A percentile compares a stretch with the other conserved stretches of the same genome.
Conservation (phyloP, 2,113 vertebrate species). For the Mormyrus lacerda region DNA sequence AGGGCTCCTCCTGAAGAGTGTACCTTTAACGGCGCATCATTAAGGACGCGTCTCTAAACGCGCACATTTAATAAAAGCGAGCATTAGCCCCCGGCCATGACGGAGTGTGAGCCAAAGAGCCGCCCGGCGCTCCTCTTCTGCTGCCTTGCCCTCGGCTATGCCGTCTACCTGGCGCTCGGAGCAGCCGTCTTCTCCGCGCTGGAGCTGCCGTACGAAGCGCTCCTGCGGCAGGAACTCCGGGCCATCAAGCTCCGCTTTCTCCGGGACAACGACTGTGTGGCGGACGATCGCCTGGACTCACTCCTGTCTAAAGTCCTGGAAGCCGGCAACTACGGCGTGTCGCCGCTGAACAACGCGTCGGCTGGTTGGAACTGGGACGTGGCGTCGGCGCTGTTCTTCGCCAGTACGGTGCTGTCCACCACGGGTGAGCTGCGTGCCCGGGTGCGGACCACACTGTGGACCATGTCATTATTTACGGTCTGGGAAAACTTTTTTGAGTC, state of each 20-base stretch:
- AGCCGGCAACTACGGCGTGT: slow-evolving; percentile 90
- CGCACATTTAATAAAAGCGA: background rate
- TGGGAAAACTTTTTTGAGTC: too few relatives aligned
- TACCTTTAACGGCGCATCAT: background rate
- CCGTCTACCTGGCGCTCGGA: slow-evolving; percentile 76
- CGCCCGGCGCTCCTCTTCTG: slow-evolving; percentile 69
- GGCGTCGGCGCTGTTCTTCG: slow-evolving; percentile 88
- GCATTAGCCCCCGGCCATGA: background rate
- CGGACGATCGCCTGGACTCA: slow-evolving; percentile 71
- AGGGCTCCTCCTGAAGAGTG: background rate
- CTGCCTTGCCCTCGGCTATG: slow-evolving; percentile 69
- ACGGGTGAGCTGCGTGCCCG: slow-evolving; percentile 62
- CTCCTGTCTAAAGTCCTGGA: slow-evolving; percentile 75
- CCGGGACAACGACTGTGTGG: slow-evolving; percentile 73
- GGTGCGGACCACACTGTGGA: background rate
- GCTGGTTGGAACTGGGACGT: slow-evolving; percentile 87
- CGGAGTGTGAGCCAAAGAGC: slow-evolving; percentile 41
- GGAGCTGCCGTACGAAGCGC: slow-evolving; percentile 80
- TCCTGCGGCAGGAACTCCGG: slow-evolving; percentile 69
- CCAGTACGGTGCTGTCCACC: slow-evolving; percentile 91
- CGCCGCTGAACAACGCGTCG: slow-evolving; percentile 69
- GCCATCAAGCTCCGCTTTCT: slow-evolving; percentile 70
- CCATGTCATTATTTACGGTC: background rate
- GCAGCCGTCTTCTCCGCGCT: slow-evolving; percentile 89
- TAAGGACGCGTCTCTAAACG: background rate